Base-by-base conservation (phyloP, 2,888 invertebrate species). In the Terebella lapidaria region DNA sequence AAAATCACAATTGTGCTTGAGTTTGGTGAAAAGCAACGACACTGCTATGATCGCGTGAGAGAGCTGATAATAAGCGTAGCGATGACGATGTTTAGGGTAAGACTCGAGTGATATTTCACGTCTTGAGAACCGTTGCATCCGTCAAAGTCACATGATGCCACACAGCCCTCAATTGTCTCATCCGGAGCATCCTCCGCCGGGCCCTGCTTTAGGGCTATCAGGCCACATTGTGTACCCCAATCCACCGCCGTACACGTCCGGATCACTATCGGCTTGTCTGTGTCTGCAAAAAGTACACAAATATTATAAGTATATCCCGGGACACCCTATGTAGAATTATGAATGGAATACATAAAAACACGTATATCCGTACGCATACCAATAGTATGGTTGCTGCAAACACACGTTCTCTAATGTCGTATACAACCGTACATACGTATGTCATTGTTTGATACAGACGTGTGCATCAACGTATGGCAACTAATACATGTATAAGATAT, bases 191-290 rank as follows among this genome's bases (percentile, higher is more conserved):
- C 66, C 51, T 54, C 26, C n/a, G 60, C 66, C 20, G 24, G 35
- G n/a, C 62, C 66, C 24, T 67, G 67, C 28, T 71, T 67, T 57
- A 73, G 71, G 56, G 67, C 63, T 45, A 76, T 72, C 57, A 72
- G 68, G 3, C 75, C 75, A 63, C 75, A 76, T 61, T 72, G 71
- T 30, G 72, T 71, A 5, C 75, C 75, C 75, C 75, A 76, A 63
- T 76, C 69, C 1, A 62, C 64, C 49, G 71, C 64, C 45, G 71
- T 70, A 65, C 77, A 78, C 53, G 76, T 74, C 10, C 77, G 69
- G 3, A 77, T 72, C 45, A 74, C 54, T 35, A 77, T 71, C 10
- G 63, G 65, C 24, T 72, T 67, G 0, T 75, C 75, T 59, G 72
- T 73, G 59, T 62, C 76, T 76, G 72, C 10, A 71, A 66, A 49